Percentiles rank a stretch among this genome's conserved stretches.
phyloP scores from a whole-genome alignment of 2,888 invertebrate genomes.

The Melanargia galathea region DNA sequence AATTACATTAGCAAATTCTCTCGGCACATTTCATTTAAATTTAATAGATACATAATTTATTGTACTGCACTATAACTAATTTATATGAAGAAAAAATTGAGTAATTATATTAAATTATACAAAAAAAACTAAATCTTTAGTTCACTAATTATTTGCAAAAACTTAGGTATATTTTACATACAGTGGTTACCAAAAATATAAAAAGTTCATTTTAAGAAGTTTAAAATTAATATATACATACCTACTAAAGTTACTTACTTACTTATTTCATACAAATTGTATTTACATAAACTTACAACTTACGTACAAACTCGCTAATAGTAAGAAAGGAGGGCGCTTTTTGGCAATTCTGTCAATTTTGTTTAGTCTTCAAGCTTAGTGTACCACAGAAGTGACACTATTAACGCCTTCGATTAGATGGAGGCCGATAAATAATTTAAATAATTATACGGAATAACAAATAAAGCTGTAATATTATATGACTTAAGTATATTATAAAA shows the following conservation, averaged over 20 bases:
- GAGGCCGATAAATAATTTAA: background rate
- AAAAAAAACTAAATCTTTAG: no score
- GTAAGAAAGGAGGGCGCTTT: no score
- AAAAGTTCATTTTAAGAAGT: no score
- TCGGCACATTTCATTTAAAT: constrained; percentile 38
- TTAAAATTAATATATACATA: no score
- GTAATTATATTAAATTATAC: no score
- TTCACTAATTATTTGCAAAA: no score
- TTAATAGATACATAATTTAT: constrained; percentile 25
- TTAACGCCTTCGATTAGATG: constrained; percentile 12
- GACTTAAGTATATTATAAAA: constrained; percentile 16
- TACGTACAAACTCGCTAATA: no score
- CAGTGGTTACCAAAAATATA: no score
- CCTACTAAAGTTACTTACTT: no score
- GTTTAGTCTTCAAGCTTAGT: background rate
- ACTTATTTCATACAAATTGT: no score
- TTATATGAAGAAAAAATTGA: background rate
- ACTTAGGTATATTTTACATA: no score
- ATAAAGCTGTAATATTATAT: constrained; percentile 11
- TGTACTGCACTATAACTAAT: background rate
- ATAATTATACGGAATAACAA: constrained; percentile 9
- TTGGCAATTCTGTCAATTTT: background rate
- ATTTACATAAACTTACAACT: no score
- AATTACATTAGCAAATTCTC: constrained; percentile 40
- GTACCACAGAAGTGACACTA: constrained; percentile 9